Base-by-base conservation (phyloP, 64 coral and sea anemone genomes). In the Pocillopora verrucosa region DNA sequence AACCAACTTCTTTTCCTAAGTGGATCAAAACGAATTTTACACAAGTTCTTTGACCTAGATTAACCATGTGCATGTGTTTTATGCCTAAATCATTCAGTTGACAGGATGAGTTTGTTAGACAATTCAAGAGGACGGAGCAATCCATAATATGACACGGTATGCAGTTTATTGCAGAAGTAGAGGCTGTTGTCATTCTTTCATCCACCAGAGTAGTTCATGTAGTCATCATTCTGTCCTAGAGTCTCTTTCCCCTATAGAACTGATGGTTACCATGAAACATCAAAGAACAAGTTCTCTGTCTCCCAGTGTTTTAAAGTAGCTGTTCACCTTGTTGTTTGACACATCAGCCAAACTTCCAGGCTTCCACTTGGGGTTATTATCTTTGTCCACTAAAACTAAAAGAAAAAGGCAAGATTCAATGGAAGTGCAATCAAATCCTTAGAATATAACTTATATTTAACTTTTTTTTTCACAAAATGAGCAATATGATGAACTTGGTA, bases 321-420 rank as follows among this genome's bases (percentile, higher is more conserved):
- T 88, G 22, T 95, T 81, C 0, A 99, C 94, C 89, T 93, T 99
- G 38, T 95, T 91, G 22, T 90, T 72, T 41, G 97, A 93, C 22
- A 99, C 97, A 25, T 20, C 94, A 26, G 83, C 30, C 25, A 95
- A 73, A 45, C 19, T 84, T 17, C 51, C 68, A n/a, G 97, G 94
- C 58, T 82, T 95, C 97, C 97, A 99, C 34, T 87, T 87, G 30
- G 97, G 97, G 37, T 67, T 88, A 72, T 99, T 95, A 59, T 99
- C 97, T 84, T 93, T 99, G 85, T 99, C 97, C 45, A 99, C 86
- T 41, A 99, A 70, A 70, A 99, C 96, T 98, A 37, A 83, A 78
- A 80, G 1, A 63, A 83, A 88, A 88, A 34, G 36, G 60, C 13
- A 83, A 45, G 15, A 76, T 9, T 38, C 35, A 79, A 60, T 6